Base-by-base conservation (phyloP, 2,797 vertebrate genomes). In the Channa striata region DNA sequence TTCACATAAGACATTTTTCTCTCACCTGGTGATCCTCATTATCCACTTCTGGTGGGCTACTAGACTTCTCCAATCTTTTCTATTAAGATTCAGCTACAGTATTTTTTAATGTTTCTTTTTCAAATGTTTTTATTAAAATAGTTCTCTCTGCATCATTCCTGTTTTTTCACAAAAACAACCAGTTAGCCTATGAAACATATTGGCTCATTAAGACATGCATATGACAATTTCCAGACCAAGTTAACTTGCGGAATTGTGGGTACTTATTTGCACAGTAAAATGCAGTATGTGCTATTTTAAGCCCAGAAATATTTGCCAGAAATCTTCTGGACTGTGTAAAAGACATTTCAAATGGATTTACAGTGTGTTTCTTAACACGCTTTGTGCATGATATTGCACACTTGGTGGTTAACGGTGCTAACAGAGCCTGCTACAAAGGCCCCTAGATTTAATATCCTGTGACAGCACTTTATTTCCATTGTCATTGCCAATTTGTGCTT, bases 271-370 rank as follows among this genome's bases (percentile, higher is more conserved):
- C 74, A 77, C 70, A 74, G 81, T 79, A 49, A 85, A 89, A 80
- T 30, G 4, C 25, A 30, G 25, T 85, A 86, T 87, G 85, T 77
- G 74, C 74, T 70, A 68, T 74, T 87, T 87, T 73, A 84, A 89
- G 83, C 84, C 83, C 84, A 90, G 77, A 88, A 90, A 91, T 90
- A 91, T 92, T 90, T 83, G 77, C 80, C 56, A 85, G 88, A 88
- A 90, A 91, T 81, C 70, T 54, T 87, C 83, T 90, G 76, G 77
- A 84, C 68, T 85, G 76, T 87, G 83, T 86, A 85, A 86, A 83
- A 84, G 67, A 79, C 69, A 52, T 85, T 88, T 87, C 36, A 78
- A 79, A 89, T 49, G 33, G 49, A 53, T 74, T 87, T 85, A 68
- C 73, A 77, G 54, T 34, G 61, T 82, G 66, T 81, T 83, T 68